Conservation (phyloP, 2,888 invertebrate genomes). For the Argyra leucocephala region DNA sequence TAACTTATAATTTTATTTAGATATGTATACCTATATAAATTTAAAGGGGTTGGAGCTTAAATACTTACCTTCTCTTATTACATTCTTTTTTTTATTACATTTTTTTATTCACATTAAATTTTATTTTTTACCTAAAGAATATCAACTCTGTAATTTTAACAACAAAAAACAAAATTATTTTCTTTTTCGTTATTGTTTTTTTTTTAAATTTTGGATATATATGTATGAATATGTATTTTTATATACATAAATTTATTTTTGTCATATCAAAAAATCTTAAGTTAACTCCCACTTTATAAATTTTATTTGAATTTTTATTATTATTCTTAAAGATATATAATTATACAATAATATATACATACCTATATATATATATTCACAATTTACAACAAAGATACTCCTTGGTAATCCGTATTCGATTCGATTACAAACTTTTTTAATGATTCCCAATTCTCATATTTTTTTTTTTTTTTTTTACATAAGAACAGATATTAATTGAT, state of each 20-base stretch:
- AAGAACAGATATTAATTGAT: no score
- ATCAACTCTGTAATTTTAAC: no score
- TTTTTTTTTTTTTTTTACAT: not conserved
- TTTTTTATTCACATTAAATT: not conserved
- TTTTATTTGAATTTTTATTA: not conserved
- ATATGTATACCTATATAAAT: no score
- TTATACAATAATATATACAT: no score
- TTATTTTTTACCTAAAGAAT: no score
- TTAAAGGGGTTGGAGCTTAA: not conserved
- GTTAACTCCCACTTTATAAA: slow-evolving; percentile 4
- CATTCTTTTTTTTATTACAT: not conserved
- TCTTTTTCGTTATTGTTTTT: not conserved
- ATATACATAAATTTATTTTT: not conserved
- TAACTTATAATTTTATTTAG: no score
- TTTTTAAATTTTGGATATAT: not conserved
- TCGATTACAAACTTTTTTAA: not conserved
- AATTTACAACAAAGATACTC: not conserved
- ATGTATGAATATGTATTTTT: no score
- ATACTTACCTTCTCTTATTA: not conserved
- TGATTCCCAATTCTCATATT: no score
- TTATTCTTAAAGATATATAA: not conserved
- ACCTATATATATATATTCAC: no score
- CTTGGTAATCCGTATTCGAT: not conserved
- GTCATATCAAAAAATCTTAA: slow-evolving; percentile 9
- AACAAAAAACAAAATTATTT: no score